These are phyloP conservation scores for Brachyhypopomus occidentalis DNA, from an alignment of 2,113 vertebrate genomes.

Conservation along the genomic window DNA sequence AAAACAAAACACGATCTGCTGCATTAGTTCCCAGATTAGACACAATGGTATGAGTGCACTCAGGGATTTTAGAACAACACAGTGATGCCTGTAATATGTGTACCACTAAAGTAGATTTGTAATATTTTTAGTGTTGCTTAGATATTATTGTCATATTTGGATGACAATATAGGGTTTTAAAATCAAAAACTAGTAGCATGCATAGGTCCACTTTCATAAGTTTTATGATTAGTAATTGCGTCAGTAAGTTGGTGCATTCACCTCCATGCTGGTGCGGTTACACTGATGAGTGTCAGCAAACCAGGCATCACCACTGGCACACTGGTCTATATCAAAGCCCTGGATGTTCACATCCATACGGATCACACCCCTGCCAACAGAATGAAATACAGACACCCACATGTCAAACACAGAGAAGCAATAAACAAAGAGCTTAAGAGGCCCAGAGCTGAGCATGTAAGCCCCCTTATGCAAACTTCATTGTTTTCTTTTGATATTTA, in stretches of 20 bases:
- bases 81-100: not conserved
- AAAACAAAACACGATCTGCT: not conserved
- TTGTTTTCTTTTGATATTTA: too few relatives aligned
- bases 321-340: constrained; percentile 87
- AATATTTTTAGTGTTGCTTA: too few relatives aligned
- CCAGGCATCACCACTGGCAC: constrained; percentile 80
- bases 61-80: not conserved
- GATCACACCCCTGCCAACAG: constrained; percentile 83
- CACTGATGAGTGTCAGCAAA: constrained; percentile 89
- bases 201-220: not conserved
- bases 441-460: too few relatives aligned
- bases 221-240: not conserved
- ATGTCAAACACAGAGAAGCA: not conserved
- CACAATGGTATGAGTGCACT: not conserved
- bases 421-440: too few relatives aligned
- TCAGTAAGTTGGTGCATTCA: constrained; percentile 59
- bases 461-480: too few relatives aligned
- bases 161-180: not conserved
- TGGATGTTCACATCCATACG: constrained; percentile 88
- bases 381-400: constrained; percentile 38
- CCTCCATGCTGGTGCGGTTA: constrained; percentile 93
- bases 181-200: too few relatives aligned
- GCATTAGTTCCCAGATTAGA: not conserved
- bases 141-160: not conserved
- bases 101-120: too few relatives aligned